These are phyloP conservation scores for Clarias platycephalus DNA, from an alignment of 2,797 vertebrate species.

Conservation along the genomic window DNA sequence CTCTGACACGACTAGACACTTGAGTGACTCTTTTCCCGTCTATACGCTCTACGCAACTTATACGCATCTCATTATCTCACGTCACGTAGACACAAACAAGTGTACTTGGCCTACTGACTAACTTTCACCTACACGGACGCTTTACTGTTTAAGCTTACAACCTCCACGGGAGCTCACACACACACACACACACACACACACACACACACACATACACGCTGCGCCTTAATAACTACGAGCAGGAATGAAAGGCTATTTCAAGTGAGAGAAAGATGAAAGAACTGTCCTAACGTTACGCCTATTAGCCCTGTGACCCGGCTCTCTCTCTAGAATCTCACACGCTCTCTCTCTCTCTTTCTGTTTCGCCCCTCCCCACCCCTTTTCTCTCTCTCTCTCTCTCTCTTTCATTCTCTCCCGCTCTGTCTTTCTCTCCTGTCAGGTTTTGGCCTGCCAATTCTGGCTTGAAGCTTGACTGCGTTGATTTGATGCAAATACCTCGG, in stretches of 20 bases:
- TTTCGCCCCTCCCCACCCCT: neutral
- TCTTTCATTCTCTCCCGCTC: conserved; percentile 62
- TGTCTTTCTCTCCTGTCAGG: conserved; percentile 78
- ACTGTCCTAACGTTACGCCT: conserved; percentile 49
- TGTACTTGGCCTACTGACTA: neutral
- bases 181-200: neutral
- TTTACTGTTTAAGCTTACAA: conserved; percentile 11
- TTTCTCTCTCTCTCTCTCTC: neutral
- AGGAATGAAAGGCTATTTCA: conserved; percentile 8
- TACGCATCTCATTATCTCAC: neutral
- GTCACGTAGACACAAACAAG: neutral
- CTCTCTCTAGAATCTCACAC: conserved; percentile 40
- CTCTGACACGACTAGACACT: conserved; percentile 12
- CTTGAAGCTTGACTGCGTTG: conserved; percentile 97
- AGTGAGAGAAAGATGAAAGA: conserved; percentile 34
- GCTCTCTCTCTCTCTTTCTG: neutral
- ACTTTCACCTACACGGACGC: conserved; percentile 19
- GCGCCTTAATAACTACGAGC: neutral
- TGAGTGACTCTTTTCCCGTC: neutral
- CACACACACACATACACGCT: conserved; percentile 24
- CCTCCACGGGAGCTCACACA: neutral
- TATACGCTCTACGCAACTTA: neutral
- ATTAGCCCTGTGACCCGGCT: conserved; percentile 47
- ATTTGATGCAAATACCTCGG: conserved; percentile 96
- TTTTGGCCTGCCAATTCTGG: conserved; percentile 97